Base-by-base conservation (phyloP, 2,888 invertebrate species). In the Watsonalla binaria region DNA sequence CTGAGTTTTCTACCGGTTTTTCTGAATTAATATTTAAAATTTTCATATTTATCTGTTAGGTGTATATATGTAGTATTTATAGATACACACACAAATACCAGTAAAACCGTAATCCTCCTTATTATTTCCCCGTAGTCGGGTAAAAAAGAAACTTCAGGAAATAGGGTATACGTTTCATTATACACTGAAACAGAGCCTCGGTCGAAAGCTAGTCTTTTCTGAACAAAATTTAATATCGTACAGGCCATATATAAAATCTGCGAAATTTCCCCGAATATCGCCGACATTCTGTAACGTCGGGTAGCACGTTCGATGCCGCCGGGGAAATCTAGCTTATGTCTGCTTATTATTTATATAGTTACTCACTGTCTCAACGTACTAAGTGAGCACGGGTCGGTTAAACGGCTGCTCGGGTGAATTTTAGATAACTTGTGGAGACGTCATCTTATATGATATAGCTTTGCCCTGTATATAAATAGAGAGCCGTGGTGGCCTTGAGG, bases 261-360 rank as follows among this genome's bases (percentile, higher is more conserved):
- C 42, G 42, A 42, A 42, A 42, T 11, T 11, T 42, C 11, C 42
- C 11, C 42, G 11, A 42, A 42, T 11, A 42, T 11, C 11, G 42
- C 42, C 42, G 11, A 11, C 11, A 11, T 8, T 42, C 11, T 11
- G 42, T 42, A 42, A 42, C 42, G 9, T 11, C 9, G 42, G 48
- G 49, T 37, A 54, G 55, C 68, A 66, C 68, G 68, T 68, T 56
- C 53, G 51, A 54, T 15, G 65, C 57, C 70, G 59, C 70, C 57
- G 48, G 70, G 70, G 70, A 70, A 70, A 70, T 70, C 72, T 67
- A 54, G 59, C 54, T 54, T 61, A 58, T 51, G 52, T 58, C 61
- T 60, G 57, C 59, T 60, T 64, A 63, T 71, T 67, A 70, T 70
- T 70, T 69, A 67, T 68, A 66, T 59, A 63, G 47, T 6, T 35